Evolutionary conservation across 2,888 invertebrate species (phyloP).

Genomic region (Timema cristinae): DNA sequence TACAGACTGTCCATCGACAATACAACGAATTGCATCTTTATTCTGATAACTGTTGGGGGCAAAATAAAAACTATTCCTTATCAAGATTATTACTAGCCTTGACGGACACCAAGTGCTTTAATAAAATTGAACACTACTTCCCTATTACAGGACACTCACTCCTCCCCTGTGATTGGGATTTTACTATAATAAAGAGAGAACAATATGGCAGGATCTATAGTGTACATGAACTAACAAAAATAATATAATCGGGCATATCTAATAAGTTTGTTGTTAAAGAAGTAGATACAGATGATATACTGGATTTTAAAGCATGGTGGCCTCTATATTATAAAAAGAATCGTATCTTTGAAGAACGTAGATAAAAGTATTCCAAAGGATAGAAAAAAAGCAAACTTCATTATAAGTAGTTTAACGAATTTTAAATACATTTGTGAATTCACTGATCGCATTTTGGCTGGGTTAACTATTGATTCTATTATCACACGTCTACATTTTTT

Average conservation of each 20-base stretch:
- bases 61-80: not conserved
- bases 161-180: not conserved
- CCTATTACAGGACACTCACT: not conserved
- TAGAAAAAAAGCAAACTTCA: not conserved
- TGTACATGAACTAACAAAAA: slow-evolving; percentile 4
- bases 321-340: not conserved
- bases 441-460: not conserved
- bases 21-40: not conserved
- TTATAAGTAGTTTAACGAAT: not conserved
- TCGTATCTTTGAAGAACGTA: not conserved
- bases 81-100: not conserved
- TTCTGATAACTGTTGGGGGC: not conserved
- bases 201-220: not conserved
- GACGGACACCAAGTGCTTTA: not conserved
- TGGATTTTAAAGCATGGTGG: not conserved
- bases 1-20: not conserved
- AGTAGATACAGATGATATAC: not conserved
- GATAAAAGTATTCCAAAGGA: not conserved
- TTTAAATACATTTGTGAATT: not conserved
- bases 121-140: not conserved
- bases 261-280: not conserved
- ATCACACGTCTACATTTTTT: not conserved
- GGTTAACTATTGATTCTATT: not conserved
- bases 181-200: not conserved
- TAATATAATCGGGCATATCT: not conserved